These are phyloP conservation scores for Lucinisca nassula DNA, from an alignment of 2,888 invertebrate genomes.

Conservation along the genomic window DNA sequence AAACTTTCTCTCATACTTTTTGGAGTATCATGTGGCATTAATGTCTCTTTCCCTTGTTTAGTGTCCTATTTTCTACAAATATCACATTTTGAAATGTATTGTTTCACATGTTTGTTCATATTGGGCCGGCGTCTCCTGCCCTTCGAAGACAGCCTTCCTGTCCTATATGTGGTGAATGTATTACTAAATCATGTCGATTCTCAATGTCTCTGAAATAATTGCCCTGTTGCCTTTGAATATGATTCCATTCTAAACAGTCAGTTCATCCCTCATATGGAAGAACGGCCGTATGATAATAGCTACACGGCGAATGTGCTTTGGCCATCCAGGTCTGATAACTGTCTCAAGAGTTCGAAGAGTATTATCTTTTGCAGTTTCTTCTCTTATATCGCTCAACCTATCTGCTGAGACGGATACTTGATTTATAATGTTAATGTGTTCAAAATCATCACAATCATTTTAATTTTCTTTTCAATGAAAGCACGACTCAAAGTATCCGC, in stretches of 20 bases:
- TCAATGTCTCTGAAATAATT: constrained; percentile 16
- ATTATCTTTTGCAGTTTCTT: constrained; percentile 12
- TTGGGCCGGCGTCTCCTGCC: constrained; percentile 22
- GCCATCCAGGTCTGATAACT: constrained; percentile 29
- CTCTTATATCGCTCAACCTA: neutral
- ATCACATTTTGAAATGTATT: constrained; percentile 10
- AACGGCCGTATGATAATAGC: neutral
- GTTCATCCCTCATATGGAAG: constrained; percentile 26
- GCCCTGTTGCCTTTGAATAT: constrained; percentile 21
- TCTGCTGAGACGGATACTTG: constrained; percentile 9
- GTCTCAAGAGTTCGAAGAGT: neutral
- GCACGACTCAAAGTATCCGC: constrained; percentile 65
- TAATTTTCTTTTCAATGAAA: neutral
- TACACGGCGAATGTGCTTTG: neutral
- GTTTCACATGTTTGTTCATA: constrained; percentile 32
- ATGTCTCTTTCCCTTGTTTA: constrained; percentile 19
- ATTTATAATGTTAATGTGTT: no score
- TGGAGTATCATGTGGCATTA: constrained; percentile 34
- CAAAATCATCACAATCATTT: neutral
- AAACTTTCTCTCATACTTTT: constrained; percentile 60
- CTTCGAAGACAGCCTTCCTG: constrained; percentile 1
- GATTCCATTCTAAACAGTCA: constrained; percentile 16
- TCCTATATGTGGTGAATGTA: constrained; percentile 51
- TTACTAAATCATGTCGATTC: constrained; percentile 3
- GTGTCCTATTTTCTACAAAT: constrained; percentile 17